These are phyloP conservation scores for Deilephila porcellus DNA, from an alignment of 2,888 invertebrate genomes.

Conservation along the genomic window DNA sequence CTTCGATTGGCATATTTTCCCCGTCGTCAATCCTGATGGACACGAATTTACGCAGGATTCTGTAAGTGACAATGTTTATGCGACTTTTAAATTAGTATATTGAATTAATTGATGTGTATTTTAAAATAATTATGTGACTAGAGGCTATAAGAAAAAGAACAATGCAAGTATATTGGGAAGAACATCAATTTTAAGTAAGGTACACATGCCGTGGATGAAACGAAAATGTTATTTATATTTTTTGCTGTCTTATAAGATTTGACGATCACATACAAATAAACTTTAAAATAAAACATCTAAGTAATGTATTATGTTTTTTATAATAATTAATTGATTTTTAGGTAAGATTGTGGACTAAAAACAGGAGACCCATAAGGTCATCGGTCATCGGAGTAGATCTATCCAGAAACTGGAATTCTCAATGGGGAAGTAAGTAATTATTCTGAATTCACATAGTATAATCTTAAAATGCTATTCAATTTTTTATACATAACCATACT, in stretches of 20 bases:
- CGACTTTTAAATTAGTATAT: no score
- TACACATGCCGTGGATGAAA: no score
- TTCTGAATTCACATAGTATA: background rate
- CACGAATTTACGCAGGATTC: conserved; percentile 87
- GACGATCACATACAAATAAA: no score
- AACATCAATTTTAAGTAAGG: no score
- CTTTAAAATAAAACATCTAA: background rate
- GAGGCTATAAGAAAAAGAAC: no score
- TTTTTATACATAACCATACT: no score
- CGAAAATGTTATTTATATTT: background rate
- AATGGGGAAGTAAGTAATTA: conserved; percentile 80
- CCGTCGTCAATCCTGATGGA: conserved; percentile 91
- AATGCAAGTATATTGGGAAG: no score
- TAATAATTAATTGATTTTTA: conserved; percentile 46
- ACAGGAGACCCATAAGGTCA: conserved; percentile 73
- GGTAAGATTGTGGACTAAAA: conserved; percentile 88
- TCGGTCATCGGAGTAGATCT: conserved; percentile 85
- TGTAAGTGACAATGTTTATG: conserved; percentile 58
- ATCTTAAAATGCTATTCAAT: no score
- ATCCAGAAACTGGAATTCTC: conserved; percentile 87
- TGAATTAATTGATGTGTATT: no score
- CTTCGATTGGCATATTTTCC: conserved; percentile 90
- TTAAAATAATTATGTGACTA: no score
- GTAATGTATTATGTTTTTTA: background rate
- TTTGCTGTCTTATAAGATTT: no score